Evolutionary conservation across 2,113 vertebrate species (phyloP).

Genomic region (Rhabdornis inornatus): DNA sequence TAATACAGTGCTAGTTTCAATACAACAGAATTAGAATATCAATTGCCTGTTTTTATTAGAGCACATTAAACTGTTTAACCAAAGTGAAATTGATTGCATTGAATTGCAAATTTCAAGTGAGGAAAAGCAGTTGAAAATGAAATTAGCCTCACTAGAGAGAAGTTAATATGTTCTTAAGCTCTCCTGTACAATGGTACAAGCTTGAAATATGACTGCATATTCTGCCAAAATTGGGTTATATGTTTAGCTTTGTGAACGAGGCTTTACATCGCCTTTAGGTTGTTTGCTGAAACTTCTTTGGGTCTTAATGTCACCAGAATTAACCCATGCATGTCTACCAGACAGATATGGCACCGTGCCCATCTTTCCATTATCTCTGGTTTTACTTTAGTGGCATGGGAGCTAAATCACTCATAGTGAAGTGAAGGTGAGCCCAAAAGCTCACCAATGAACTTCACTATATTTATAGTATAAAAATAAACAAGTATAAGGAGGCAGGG

Average conservation of each 20-base stretch:
- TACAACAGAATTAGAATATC: conserved; percentile 55
- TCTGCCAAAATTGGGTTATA: not conserved
- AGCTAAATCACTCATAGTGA: not conserved
- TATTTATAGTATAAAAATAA: not conserved
- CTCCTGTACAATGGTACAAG: not conserved
- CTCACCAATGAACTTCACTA: not conserved
- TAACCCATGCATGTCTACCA: not conserved
- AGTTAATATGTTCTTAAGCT: not conserved
- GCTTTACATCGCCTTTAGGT: not conserved
- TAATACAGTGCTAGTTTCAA: conserved; percentile 20
- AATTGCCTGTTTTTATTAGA: conserved; percentile 53
- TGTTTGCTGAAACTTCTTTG: not conserved
- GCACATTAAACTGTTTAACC: conserved; percentile 53
- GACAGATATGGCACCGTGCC: not conserved
- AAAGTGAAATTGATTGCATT: conserved; percentile 59
- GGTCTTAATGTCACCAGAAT: not conserved
- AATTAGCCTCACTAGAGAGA: not conserved
- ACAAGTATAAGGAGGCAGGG: not conserved
- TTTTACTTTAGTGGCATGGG: not conserved
- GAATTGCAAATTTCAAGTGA: conserved; percentile 57
- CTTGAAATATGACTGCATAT: not conserved
- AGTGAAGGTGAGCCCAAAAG: not conserved
- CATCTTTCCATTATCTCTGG: not conserved
- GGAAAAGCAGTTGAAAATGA: conserved; percentile 18
- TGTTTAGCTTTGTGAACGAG: not conserved